Conservation (phyloP, 2,888 invertebrate genomes). For the Ophion ellenae region DNA sequence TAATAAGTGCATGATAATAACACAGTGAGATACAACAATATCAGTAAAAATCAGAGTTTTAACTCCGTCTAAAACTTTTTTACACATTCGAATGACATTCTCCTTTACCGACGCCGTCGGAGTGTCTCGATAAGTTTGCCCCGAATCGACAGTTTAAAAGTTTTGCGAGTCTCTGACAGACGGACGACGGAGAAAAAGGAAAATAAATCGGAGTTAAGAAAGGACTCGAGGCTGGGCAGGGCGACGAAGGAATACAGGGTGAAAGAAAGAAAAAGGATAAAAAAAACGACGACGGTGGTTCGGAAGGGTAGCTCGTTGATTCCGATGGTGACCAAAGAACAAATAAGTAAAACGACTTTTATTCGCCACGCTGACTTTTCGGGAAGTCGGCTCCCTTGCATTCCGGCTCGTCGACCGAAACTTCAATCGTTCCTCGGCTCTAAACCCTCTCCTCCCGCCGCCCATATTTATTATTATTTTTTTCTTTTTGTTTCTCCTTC, state of each 20-base stretch:
- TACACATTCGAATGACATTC: too few species aligned
- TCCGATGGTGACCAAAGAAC: constrained; percentile 68
- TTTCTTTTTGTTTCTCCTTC: neutral
- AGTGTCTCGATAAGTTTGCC: too few species aligned
- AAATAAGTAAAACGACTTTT: constrained; percentile 72
- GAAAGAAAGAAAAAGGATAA: constrained; percentile 14
- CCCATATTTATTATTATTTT: neutral
- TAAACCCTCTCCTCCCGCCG: neutral
- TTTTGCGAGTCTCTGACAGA: neutral
- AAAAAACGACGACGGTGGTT: constrained; percentile 18
- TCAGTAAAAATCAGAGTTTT: too few species aligned
- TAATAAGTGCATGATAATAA: too few species aligned
- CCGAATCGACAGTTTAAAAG: neutral
- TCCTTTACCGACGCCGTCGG: too few species aligned
- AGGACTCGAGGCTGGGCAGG: neutral
- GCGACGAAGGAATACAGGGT: neutral
- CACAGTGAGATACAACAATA: too few species aligned
- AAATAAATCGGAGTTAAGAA: neutral
- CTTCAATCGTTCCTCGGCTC: neutral
- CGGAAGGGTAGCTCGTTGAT: constrained; percentile 64
- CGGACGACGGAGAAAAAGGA: neutral
- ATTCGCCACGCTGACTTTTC: constrained; percentile 25
- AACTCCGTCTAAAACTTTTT: too few species aligned
- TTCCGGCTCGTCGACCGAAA: neutral
- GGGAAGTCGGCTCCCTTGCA: neutral